A percentile compares a stretch with the other conserved stretches of the same genome.
phyloP scores from a whole-genome alignment of 2,113 vertebrate species.

The Hippolais icterina region DNA sequence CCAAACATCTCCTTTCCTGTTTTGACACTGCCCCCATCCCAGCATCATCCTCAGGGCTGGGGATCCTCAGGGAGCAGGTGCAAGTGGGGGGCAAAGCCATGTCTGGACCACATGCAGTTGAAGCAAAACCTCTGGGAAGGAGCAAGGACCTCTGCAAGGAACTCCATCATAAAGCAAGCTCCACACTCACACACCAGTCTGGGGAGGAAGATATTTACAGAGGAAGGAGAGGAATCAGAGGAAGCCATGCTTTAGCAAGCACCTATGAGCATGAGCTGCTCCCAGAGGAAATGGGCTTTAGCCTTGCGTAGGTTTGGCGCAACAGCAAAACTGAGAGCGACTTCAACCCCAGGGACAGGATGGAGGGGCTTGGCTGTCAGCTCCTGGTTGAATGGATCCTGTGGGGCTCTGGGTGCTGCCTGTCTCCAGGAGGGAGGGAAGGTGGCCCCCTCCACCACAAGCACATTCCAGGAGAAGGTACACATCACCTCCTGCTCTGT shows the following conservation, averaged over 20 bases:
- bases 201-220: neutral
- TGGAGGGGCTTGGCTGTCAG: neutral
- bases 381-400: neutral
- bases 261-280: neutral
- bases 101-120: fast-evolving
- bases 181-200: neutral
- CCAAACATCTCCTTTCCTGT: neutral
- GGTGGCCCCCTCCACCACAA: neutral
- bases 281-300: neutral
- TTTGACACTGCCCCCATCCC: neutral
- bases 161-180: neutral
- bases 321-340: neutral
- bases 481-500: neutral
- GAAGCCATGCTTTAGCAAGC: neutral
- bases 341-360: neutral
- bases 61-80: neutral
- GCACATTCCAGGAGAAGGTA: neutral
- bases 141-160: neutral
- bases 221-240: neutral
- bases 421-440: neutral
- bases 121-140: neutral
- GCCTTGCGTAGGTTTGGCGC: neutral
- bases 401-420: neutral
- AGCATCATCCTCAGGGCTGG: neutral
- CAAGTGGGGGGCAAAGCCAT: neutral